Evolutionary conservation across 1,140 invertebrate species (phyloP).

Genomic region (Cotesia typhae): DNA sequence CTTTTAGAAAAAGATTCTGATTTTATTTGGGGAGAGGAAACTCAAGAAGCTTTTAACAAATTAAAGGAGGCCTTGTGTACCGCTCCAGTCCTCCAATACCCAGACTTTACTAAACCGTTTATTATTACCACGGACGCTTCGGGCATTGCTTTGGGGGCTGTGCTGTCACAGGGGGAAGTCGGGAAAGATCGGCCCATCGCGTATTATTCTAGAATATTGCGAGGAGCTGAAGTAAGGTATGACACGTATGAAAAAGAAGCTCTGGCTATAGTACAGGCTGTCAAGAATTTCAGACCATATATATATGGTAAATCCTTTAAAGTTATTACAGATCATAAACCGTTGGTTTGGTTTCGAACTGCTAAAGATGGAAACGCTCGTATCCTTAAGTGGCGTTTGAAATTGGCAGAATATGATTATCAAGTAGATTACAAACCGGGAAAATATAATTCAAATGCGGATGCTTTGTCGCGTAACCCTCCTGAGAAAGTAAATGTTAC

Average conservation of each 20-base stretch:
- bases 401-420: slow-evolving; percentile 46
- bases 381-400: slow-evolving; percentile 64
- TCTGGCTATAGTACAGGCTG: slow-evolving; percentile 53
- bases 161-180: slow-evolving; percentile 40
- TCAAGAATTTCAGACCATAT: slow-evolving; percentile 60
- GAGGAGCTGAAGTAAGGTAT: neutral
- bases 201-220: slow-evolving; percentile 33
- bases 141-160: slow-evolving; percentile 37
- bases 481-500: neutral
- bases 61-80: neutral
- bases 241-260: slow-evolving; percentile 48
- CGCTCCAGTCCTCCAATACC: slow-evolving; percentile 21
- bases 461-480: slow-evolving; percentile 43
- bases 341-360: too few relatives aligned
- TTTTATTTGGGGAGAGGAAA: neutral
- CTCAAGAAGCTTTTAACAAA: neutral
- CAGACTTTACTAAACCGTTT: slow-evolving; percentile 41
- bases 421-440: slow-evolving; percentile 45
- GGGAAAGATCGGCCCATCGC: slow-evolving; percentile 42
- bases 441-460: slow-evolving; percentile 53
- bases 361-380: slow-evolving; percentile 29
- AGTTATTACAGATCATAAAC: too few relatives aligned
- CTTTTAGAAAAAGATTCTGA: slow-evolving; percentile 13
- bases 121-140: slow-evolving; percentile 41
- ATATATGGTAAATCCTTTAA: slow-evolving; percentile 41